Conservation (phyloP, 2,888 invertebrate species). For the Phytoseiulus persimilis region DNA sequence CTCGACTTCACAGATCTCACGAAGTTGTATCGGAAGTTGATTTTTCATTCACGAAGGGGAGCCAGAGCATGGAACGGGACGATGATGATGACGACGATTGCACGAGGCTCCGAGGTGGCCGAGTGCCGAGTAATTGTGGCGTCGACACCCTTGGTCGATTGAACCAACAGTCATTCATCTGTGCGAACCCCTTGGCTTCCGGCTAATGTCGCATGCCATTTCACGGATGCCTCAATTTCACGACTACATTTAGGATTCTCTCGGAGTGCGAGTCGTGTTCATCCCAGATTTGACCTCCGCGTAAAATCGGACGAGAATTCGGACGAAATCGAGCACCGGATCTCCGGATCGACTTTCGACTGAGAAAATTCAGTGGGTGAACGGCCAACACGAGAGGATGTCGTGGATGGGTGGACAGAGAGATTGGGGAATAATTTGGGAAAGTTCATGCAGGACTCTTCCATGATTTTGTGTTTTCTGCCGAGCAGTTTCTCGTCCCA, state of each 20-base stretch:
- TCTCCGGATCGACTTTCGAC: too few species aligned
- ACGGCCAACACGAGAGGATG: too few species aligned
- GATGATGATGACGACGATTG: not conserved
- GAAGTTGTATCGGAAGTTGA: not conserved
- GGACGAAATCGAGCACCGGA: too few species aligned
- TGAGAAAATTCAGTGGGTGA: too few species aligned
- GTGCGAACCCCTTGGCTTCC: not conserved
- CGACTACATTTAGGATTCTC: not conserved
- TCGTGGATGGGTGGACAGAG: not conserved
- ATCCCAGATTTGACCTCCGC: too few species aligned
- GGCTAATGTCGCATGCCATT: not conserved
- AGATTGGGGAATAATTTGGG: not conserved
- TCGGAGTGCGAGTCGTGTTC: too few species aligned
- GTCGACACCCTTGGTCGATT: not conserved
- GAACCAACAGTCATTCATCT: not conserved
- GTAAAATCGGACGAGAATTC: too few species aligned
- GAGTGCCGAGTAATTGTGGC: constrained; percentile 5
- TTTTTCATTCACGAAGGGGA: not conserved
- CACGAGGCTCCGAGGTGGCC: not conserved
- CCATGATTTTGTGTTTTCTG: too few species aligned
- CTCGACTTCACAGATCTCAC: not conserved
- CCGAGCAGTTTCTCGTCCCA: too few species aligned
- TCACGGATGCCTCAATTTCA: not conserved
- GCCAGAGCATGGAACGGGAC: not conserved
- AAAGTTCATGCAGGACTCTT: not conserved